Evolutionary conservation across 1,140 invertebrate species (phyloP).

Genomic region (Lysiphlebus fabarum): DNA sequence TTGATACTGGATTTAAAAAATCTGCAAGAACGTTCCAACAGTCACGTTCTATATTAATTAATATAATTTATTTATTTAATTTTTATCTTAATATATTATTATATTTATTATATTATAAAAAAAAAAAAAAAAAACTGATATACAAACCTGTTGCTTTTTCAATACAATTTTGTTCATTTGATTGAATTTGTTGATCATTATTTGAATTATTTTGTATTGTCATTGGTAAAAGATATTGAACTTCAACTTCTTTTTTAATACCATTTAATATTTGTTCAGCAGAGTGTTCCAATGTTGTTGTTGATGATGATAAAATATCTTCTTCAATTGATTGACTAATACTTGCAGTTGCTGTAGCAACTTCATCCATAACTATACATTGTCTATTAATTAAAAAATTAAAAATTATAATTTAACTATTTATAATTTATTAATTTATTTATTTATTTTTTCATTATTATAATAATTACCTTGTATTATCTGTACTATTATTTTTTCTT

Average conservation of each 20-base stretch:
- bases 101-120: conserved; percentile 7
- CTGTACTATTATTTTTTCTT: conserved; percentile 10
- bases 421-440: too few relatives aligned
- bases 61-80: conserved; percentile 1
- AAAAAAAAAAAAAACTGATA: conserved; percentile 1
- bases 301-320: conserved; percentile 18
- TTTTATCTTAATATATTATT: background rate
- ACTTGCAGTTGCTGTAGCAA: conserved; percentile 50
- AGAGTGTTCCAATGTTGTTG: conserved; percentile 52
- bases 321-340: conserved; percentile 43
- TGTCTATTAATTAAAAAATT: conserved; percentile 28
- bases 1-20: conserved; percentile 60
- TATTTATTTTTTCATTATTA: conserved; percentile 5
- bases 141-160: conserved; percentile 45
- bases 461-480: conserved; percentile 14
- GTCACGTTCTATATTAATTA: conserved; percentile 24
- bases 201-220: conserved; percentile 34
- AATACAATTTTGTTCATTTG: conserved; percentile 32
- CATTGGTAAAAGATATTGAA: conserved; percentile 55
- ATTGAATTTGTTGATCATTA: conserved; percentile 31
- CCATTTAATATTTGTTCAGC: conserved; percentile 57
- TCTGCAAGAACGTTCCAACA: conserved; percentile 46
- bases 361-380: conserved; percentile 42
- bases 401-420: too few relatives aligned
- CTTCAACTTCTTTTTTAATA: conserved; percentile 54